Evolutionary conservation across 2,113 vertebrate species (phyloP).

Genomic region (Pseudorhombus dupliciocellatus): DNA sequence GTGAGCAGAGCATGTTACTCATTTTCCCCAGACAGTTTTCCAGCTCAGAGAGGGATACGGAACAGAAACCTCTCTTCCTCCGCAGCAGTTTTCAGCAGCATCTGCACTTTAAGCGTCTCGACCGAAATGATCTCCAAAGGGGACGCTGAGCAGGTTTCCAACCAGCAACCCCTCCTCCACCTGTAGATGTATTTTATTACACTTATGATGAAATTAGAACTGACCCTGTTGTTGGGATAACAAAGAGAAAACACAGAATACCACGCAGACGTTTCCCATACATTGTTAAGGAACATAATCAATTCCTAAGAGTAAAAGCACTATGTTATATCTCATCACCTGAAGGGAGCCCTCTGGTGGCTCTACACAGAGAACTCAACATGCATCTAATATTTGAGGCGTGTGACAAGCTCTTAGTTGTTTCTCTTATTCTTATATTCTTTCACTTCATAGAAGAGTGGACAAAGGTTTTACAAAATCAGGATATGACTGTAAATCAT

Average conservation of each 20-base stretch:
- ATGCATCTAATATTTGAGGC: not conserved
- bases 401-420: not conserved
- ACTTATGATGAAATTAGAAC: not conserved
- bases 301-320: not conserved
- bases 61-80: constrained; percentile 28
- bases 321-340: not conserved
- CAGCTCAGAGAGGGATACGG: constrained; percentile 31
- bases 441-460: not conserved
- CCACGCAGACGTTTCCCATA: not conserved
- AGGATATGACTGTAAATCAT: constrained; percentile 23
- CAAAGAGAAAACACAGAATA: not conserved
- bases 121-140: not conserved
- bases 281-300: not conserved
- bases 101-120: not conserved
- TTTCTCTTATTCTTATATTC: constrained; percentile 7
- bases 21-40: constrained; percentile 45
- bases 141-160: constrained; percentile 1
- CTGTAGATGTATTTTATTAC: not conserved
- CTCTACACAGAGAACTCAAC: not conserved
- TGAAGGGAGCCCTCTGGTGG: constrained; percentile 35
- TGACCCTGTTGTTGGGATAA: not conserved
- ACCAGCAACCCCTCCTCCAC: not conserved
- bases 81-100: not conserved
- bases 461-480: not conserved
- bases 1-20: constrained; percentile 32